These are phyloP conservation scores for Alfaro cultratus DNA, from an alignment of 2,797 vertebrate genomes.

Conservation along the genomic window DNA sequence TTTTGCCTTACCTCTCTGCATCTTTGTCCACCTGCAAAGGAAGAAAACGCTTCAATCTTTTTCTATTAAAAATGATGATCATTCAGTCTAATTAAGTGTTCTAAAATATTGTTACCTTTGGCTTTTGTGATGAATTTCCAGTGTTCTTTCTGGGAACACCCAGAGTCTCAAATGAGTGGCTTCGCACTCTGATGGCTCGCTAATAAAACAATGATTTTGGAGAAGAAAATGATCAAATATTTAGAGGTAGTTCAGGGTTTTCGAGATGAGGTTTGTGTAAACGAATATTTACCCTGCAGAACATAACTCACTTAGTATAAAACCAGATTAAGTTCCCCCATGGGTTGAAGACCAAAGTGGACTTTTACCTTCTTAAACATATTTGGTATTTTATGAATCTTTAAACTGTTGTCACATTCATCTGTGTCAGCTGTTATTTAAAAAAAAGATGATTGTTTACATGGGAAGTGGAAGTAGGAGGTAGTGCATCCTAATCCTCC, in stretches of 20 bases:
- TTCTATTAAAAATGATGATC: neutral
- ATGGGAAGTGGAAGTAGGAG: neutral
- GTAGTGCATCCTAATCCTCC: neutral
- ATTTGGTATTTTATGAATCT: neutral
- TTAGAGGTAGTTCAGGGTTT: neutral
- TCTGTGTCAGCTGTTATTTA: neutral
- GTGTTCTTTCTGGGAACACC: conserved; percentile 78
- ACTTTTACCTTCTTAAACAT: neutral
- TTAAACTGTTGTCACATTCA: neutral
- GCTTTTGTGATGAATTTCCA: conserved; percentile 64
- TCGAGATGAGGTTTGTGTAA: neutral
- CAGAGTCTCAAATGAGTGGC: conserved; percentile 90
- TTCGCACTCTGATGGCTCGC: conserved; percentile 90
- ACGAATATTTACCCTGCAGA: neutral
- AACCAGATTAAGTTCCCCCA: neutral
- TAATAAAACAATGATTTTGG: conserved; percentile 44
- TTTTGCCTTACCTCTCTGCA: conserved; percentile 69
- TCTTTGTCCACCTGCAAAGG: conserved; percentile 75
- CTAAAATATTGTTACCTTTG: conserved; percentile 62
- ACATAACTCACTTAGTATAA: neutral
- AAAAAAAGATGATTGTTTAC: neutral
- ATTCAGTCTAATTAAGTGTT: neutral
- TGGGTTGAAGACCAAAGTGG: neutral
- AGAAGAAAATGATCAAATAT: neutral
- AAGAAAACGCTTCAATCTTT: neutral